Conservation (phyloP, 2,797 vertebrate genomes). For the Apodemus agrarius region DNA sequence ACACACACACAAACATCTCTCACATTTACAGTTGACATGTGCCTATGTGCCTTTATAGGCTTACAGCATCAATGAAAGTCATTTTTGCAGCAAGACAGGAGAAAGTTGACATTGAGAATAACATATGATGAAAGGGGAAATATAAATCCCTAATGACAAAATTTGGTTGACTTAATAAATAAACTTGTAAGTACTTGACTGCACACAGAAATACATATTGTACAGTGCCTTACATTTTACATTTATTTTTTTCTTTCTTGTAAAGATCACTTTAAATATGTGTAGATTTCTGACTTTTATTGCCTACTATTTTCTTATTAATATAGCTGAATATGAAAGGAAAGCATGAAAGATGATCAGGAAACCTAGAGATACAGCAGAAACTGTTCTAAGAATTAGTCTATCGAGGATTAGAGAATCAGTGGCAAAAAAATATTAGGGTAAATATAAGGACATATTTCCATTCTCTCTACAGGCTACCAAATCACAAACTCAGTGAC, state of each 20-base stretch:
- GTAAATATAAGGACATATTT: not conserved
- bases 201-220: not conserved
- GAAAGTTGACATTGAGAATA: not conserved
- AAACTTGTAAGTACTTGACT: not conserved
- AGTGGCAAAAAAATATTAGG: not conserved
- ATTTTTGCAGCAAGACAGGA: not conserved
- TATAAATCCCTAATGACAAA: not conserved
- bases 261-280: not conserved
- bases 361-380: not conserved
- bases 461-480: not conserved
- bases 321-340: not conserved
- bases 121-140: not conserved
- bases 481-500: not conserved
- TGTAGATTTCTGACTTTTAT: not conserved
- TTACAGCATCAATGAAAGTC: not conserved
- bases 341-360: not conserved
- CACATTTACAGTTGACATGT: not conserved
- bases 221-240: not conserved
- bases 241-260: not conserved
- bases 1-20: not conserved
- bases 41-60: not conserved
- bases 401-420: not conserved
- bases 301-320: slow-evolving; percentile 1
- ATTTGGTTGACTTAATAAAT: not conserved
- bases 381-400: not conserved